Conservation (phyloP, 2,113 vertebrate species). For the Neolamprologus kungweensis region DNA sequence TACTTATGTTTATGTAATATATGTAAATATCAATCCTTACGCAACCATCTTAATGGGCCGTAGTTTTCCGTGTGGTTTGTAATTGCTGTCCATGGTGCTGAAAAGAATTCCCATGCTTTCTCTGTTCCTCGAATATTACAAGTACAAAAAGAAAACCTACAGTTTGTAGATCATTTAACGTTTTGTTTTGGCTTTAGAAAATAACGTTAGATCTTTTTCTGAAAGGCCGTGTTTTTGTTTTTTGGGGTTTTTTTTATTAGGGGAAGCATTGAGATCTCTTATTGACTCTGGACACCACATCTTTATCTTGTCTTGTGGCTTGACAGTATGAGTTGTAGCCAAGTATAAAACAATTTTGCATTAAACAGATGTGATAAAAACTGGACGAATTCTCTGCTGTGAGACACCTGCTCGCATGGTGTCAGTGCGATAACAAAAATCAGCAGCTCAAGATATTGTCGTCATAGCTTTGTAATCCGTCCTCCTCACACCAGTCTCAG, state of each 20-base stretch:
- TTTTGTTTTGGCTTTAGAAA: background rate
- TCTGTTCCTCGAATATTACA: background rate
- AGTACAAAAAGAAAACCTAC: background rate
- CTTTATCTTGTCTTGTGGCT: background rate
- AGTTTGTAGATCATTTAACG: background rate
- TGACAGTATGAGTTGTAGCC: background rate
- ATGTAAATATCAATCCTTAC: fast-evolving
- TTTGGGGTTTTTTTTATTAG: fast-evolving
- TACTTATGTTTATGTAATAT: background rate
- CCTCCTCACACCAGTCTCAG: background rate
- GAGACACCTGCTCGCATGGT: background rate
- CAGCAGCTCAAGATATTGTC: background rate
- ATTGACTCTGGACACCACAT: background rate
- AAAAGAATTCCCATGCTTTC: background rate
- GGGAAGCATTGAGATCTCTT: background rate
- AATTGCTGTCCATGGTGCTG: background rate
- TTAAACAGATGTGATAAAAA: background rate
- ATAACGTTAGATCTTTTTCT: background rate
- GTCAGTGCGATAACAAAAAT: background rate
- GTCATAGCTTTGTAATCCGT: background rate
- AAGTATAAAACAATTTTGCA: background rate
- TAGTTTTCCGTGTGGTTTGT: background rate
- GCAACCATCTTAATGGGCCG: fast-evolving
- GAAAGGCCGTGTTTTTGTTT: background rate
- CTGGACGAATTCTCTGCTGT: background rate